phyloP scores from a whole-genome alignment of 2,888 invertebrate genomes.

The Neuroscelio doddi region DNA sequence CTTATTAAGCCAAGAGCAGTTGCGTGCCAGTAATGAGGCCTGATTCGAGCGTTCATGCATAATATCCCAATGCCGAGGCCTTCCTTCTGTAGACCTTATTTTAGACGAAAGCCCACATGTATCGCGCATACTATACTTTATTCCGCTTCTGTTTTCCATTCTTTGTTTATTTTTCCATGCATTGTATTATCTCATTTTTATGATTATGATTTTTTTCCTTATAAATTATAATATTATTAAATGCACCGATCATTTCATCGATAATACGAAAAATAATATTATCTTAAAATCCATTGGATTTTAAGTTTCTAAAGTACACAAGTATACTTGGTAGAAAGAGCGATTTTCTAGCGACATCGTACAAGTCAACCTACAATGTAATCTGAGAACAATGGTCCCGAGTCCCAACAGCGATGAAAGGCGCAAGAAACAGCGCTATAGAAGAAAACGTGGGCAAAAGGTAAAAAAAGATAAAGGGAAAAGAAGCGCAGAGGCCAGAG shows the following conservation, averaged over 20 bases:
- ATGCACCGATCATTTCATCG: no score
- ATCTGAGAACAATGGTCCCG: slow-evolving; percentile 47
- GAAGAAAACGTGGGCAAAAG: slow-evolving; percentile 40
- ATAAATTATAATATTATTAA: no score
- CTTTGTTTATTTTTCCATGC: no score
- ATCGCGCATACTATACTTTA: no score
- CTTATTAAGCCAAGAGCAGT: slow-evolving; percentile 68
- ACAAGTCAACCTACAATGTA: slow-evolving; percentile 29
- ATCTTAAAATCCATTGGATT: no score
- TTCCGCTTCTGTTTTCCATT: no score
- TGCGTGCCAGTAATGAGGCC: slow-evolving; percentile 68
- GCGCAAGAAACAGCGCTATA: slow-evolving; percentile 15
- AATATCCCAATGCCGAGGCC: slow-evolving; percentile 16
- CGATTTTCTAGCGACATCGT: slow-evolving; percentile 26
- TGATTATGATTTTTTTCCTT: no score
- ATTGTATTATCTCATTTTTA: no score
- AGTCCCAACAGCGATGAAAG: slow-evolving; percentile 31
- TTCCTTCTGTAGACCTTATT: slow-evolving; percentile 27
- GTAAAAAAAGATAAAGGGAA: slow-evolving; percentile 35
- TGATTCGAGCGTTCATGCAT: slow-evolving; percentile 46
- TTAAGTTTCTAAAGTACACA: no score
- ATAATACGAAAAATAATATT: no score
- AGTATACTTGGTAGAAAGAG: slow-evolving; percentile 6
- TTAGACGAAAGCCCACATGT: slow-evolving; percentile 20
- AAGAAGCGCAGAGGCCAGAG: slow-evolving; percentile 18